These are phyloP conservation scores for Ligdia adustata DNA, from an alignment of 2,888 invertebrate species.

Conservation along the genomic window DNA sequence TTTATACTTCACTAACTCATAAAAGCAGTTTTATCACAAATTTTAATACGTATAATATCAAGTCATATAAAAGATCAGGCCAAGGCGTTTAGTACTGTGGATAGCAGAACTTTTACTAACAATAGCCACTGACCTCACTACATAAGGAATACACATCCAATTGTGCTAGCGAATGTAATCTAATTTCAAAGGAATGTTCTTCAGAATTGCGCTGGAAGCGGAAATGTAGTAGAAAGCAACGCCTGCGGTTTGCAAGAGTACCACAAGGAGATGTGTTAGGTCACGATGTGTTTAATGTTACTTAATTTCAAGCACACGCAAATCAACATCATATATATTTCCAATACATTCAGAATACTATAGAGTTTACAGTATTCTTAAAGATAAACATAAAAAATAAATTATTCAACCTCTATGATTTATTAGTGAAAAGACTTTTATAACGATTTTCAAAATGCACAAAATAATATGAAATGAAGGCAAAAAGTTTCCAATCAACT, in stretches of 20 bases:
- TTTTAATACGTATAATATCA: too few relatives aligned
- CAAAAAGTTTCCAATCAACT: slow-evolving; percentile 28
- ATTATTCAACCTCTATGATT: too few relatives aligned
- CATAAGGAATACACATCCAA: slow-evolving; percentile 17
- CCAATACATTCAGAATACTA: too few relatives aligned
- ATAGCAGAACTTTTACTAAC: background rate
- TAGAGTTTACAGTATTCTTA: too few relatives aligned
- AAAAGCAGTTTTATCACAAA: too few relatives aligned
- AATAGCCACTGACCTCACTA: slow-evolving; percentile 12
- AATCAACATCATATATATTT: too few relatives aligned
- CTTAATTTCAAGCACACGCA: slow-evolving; percentile 38
- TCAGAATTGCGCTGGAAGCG: slow-evolving; percentile 61
- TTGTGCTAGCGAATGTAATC: slow-evolving; percentile 51
- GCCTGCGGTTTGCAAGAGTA: slow-evolving; percentile 52
- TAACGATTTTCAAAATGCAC: background rate
- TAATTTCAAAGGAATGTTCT: slow-evolving; percentile 65
- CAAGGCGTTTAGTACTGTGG: background rate
- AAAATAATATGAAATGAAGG: slow-evolving; percentile 9
- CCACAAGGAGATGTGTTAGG: slow-evolving; percentile 54
- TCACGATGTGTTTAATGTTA: slow-evolving; percentile 47
- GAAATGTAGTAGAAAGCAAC: slow-evolving; percentile 51
- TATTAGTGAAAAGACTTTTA: too few relatives aligned
- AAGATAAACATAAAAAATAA: too few relatives aligned
- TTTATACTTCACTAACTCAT: too few relatives aligned
- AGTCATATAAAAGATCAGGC: background rate